Base-by-base conservation (phyloP, 2,113 vertebrate species). In the Tachycineta bicolor region DNA sequence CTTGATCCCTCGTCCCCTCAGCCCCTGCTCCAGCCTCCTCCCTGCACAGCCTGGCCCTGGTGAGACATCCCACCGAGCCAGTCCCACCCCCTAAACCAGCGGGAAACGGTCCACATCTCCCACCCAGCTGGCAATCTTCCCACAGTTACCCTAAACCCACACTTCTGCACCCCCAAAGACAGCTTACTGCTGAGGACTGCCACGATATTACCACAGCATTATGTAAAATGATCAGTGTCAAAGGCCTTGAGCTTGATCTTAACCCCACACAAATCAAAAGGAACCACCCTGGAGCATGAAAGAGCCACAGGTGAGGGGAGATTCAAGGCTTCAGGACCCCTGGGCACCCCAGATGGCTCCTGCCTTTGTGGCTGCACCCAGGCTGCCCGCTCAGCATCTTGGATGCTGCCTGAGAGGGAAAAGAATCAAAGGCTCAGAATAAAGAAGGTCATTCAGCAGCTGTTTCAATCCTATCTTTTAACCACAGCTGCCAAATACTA, bases 131-230 rank as follows among this genome's bases (percentile, higher is more conserved):
- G 25, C 19, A 47, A 14, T 22, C 29, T 65, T 18, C 31, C 33
- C 46, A 39, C 6, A 4, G 29, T 53, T 23, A 6, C 62, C 43
- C 34, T 41, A 63, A 76, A 50, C 20, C 23, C 55, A 33, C 44
- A 2, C 10, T 29, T 69, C 1, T 43, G n/a, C 60, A 74, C 9
- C 41, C 52, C 50, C 31, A 44, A 64, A 82, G 19, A 10, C 44
- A 80, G 22, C 9, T 28, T 8, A 21, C 4, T 16, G 58, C 59
- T 5, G 3, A 41, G 47, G 19, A 5, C 31, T 50, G 31, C 28
- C 62, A n/a, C 0, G 2, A 2, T 12, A 15, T 17, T 4, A 16
- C 13, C 49, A 15, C 41, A 75, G 19, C 26, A 18, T 18, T 4
- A 11, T 3, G 4, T 7, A 12, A 64, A 81, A 74, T 44, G 26